Evolutionary conservation across 2,797 vertebrate species (phyloP).

Genomic region (Periophthalmus magnuspinnatus): DNA sequence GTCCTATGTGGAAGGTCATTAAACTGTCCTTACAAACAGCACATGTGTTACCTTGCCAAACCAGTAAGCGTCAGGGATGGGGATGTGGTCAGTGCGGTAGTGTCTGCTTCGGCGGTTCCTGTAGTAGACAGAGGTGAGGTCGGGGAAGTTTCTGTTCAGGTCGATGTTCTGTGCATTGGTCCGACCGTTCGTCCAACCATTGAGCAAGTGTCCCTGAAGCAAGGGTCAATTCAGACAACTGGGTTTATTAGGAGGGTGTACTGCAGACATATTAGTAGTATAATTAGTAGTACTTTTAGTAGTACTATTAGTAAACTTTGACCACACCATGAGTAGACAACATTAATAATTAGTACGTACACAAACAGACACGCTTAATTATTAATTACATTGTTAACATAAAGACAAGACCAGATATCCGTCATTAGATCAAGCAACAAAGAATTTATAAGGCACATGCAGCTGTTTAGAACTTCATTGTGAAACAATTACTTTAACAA

Average conservation of each 20-base stretch:
- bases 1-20: background rate
- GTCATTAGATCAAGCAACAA: constrained; percentile 11
- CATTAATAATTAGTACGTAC: constrained; percentile 42
- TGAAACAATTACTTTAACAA: background rate
- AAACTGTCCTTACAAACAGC: background rate
- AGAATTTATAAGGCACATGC: background rate
- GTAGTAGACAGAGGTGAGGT: constrained; percentile 90
- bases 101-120: constrained; percentile 79
- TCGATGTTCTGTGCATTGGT: constrained; percentile 92
- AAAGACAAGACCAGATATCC: constrained; percentile 71
- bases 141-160: constrained; percentile 96
- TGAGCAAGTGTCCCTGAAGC: constrained; percentile 87
- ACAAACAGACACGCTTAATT: constrained; percentile 31
- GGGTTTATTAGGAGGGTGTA: background rate
- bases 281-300: constrained; percentile 30
- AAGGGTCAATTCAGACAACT: constrained; percentile 39
- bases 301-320: constrained; percentile 34
- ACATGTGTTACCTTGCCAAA: constrained; percentile 85
- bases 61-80: constrained; percentile 94
- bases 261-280: background rate
- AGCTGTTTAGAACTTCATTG: too few species aligned
- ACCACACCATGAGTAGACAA: constrained; percentile 24
- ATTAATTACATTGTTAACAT: constrained; percentile 64
- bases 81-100: constrained; percentile 85
- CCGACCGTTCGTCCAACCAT: constrained; percentile 90